Evolutionary conservation across 2,888 invertebrate genomes (phyloP).

Genomic region (Netelia fuscicornis): DNA sequence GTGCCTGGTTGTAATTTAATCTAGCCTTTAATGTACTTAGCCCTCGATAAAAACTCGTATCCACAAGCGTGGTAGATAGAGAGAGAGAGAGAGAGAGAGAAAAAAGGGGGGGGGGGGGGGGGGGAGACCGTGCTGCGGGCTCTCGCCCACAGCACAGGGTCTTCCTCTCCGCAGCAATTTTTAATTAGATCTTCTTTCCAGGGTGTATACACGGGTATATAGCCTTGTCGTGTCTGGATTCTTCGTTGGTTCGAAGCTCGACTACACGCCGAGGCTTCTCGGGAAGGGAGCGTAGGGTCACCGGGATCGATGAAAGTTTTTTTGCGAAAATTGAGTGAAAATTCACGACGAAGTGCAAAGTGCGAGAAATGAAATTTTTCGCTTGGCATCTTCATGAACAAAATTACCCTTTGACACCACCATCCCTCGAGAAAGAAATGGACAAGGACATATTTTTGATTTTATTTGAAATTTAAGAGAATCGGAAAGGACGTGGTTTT

Average conservation of each 20-base stretch:
- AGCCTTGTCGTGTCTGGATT: constrained; percentile 43
- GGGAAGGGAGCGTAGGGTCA: constrained; percentile 10
- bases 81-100: background rate
- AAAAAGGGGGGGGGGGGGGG: background rate
- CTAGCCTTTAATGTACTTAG: constrained; percentile 74
- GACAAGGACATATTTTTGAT: too few species aligned
- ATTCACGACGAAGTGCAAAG: constrained; percentile 13
- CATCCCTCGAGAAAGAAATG: too few species aligned
- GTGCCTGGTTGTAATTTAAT: constrained; percentile 75
- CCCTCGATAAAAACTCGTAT: constrained; percentile 70
- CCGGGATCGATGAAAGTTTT: constrained; percentile 53
- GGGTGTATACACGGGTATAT: constrained; percentile 2
- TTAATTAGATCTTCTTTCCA: constrained; percentile 63
- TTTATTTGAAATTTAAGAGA: too few species aligned
- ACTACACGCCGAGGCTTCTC: background rate
- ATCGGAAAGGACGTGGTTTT: background rate
- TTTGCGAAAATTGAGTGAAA: constrained; percentile 45
- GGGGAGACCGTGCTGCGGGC: constrained; percentile 12
- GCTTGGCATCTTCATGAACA: constrained; percentile 46
- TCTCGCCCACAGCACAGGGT: constrained; percentile 33
- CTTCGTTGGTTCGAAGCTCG: background rate
- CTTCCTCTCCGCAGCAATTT: constrained; percentile 60
- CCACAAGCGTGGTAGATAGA: constrained; percentile 16
- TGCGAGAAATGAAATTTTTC: background rate
- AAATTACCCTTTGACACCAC: too few species aligned